A percentile compares a stretch with the other conserved stretches of the same genome.
These are phyloP conservation scores for Tetranychus urticae DNA, from an alignment of 1,140 invertebrate genomes.

Conservation along the genomic window DNA sequence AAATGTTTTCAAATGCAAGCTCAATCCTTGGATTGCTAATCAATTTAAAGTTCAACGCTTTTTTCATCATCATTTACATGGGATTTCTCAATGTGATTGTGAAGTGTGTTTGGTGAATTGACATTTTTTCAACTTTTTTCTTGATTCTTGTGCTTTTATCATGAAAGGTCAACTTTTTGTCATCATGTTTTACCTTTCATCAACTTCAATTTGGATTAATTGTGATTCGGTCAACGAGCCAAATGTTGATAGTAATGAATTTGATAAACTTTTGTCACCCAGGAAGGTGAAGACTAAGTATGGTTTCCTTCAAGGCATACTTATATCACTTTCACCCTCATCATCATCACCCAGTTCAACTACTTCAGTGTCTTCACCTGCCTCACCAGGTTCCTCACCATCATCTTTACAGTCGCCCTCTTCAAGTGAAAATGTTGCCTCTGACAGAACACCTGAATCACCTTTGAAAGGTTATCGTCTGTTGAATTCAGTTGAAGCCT, in stretches of 20 bases:
- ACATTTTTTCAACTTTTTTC: no score
- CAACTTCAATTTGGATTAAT: no score
- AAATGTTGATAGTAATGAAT: background rate
- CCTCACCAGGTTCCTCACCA: background rate
- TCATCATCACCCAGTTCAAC: background rate
- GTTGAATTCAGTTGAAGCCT: constrained; percentile 28
- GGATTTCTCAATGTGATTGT: no score
- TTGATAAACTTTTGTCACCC: background rate
- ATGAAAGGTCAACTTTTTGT: no score
- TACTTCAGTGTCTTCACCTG: background rate
- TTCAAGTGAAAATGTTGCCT: background rate
- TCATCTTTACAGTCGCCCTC: background rate
- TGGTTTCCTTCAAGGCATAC: background rate
- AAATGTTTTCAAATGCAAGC: no score
- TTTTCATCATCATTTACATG: no score
- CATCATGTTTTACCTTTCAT: no score
- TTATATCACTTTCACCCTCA: background rate
- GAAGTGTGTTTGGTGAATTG: no score
- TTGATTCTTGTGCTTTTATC: no score
- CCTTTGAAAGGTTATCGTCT: background rate
- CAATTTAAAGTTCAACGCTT: no score
- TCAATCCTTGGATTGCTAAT: no score
- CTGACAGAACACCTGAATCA: background rate
- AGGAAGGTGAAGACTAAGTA: background rate
- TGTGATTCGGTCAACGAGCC: no score